Percentiles rank a stretch among this genome's conserved stretches.
These are phyloP conservation scores for Momotus momota DNA, from an alignment of 2,797 vertebrate genomes.

Conservation along the genomic window DNA sequence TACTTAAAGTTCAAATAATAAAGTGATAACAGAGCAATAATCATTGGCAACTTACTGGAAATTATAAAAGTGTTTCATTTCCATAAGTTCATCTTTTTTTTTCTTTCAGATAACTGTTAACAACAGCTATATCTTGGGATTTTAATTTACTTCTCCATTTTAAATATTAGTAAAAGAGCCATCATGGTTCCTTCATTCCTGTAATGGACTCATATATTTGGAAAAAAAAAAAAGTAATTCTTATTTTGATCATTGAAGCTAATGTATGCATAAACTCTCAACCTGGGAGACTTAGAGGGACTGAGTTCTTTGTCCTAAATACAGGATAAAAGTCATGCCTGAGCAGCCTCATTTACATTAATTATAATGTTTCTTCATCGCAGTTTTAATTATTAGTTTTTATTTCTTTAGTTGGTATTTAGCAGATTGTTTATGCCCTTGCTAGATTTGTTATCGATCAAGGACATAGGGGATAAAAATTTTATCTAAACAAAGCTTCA, in stretches of 20 bases:
- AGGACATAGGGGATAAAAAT: not conserved
- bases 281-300: not conserved
- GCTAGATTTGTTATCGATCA: not conserved
- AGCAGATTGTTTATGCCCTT: not conserved
- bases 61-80: not conserved
- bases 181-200: not conserved
- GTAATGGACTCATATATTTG: not conserved
- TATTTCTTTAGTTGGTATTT: not conserved
- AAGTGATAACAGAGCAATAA: not conserved
- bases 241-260: not conserved
- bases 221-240: not conserved
- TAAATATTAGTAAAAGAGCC: not conserved
- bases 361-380: not conserved
- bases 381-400: not conserved
- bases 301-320: not conserved
- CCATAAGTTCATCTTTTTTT: not conserved
- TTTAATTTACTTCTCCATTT: not conserved
- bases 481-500: not conserved
- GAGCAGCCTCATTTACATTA: not conserved
- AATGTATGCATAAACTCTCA: not conserved
- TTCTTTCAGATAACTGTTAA: not conserved
- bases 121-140: not conserved
- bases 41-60: not conserved
- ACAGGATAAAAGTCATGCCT: not conserved
- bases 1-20: not conserved